Percentiles rank a stretch among this genome's conserved stretches.
Evolutionary conservation across 1,140 invertebrate genomes (phyloP).

Genomic region (Drosophila ananassae): DNA sequence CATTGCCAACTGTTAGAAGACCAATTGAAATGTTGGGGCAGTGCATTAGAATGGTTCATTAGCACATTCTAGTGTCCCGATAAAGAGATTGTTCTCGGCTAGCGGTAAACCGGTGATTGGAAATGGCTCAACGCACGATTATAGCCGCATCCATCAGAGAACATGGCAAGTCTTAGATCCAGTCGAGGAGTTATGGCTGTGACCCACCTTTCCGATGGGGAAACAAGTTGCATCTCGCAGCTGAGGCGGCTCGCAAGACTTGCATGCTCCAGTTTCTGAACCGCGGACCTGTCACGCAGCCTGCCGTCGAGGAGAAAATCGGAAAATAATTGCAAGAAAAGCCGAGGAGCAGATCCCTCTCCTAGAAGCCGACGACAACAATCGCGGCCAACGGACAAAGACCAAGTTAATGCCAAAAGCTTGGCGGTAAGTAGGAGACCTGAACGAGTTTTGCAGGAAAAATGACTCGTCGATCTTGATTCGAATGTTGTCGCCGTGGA

Average conservation of each 20-base stretch:
- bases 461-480: constrained; percentile 62
- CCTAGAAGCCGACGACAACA: constrained; percentile 53
- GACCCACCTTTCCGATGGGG: constrained; percentile 71
- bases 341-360: constrained; percentile 62
- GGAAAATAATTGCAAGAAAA: constrained; percentile 79
- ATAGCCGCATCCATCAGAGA: constrained; percentile 25
- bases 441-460: constrained; percentile 70
- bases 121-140: constrained; percentile 60
- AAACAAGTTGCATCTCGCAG: constrained; percentile 46
- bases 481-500: constrained; percentile 34
- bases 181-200: constrained; percentile 72
- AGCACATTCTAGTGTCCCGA: constrained; percentile 67
- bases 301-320: constrained; percentile 69
- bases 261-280: constrained; percentile 72
- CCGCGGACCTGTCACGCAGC: constrained; percentile 78
- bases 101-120: constrained; percentile 74
- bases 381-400: constrained; percentile 45
- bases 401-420: background rate
- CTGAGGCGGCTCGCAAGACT: constrained; percentile 35
- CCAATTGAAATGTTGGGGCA: constrained; percentile 9
- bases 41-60: constrained; percentile 55
- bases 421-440: constrained; percentile 30
- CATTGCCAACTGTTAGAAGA: constrained; percentile 18
- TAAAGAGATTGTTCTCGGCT: constrained; percentile 65
- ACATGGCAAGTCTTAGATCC: constrained; percentile 15